Conservation (phyloP, 2,797 vertebrate genomes). For the Acropternis orthonyx region DNA sequence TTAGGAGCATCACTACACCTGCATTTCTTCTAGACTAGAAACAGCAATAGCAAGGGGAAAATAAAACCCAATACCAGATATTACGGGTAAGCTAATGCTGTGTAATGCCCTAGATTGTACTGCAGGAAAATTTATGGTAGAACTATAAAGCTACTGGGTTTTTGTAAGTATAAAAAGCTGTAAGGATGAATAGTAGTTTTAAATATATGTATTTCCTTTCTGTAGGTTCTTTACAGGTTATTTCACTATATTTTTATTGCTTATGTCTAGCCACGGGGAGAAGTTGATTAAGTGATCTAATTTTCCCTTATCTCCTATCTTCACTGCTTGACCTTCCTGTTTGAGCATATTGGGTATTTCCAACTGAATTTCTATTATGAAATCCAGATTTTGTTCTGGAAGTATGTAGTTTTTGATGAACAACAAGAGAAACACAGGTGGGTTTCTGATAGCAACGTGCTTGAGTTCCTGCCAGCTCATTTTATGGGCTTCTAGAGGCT, state of each 20-base stretch:
- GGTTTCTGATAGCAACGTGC: constrained; percentile 15
- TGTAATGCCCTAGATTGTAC: neutral
- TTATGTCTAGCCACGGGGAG: neutral
- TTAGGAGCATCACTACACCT: constrained; percentile 32
- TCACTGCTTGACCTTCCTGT: constrained; percentile 41
- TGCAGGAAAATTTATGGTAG: neutral
- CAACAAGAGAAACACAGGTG: constrained; percentile 22
- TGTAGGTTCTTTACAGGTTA: neutral
- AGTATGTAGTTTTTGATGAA: neutral
- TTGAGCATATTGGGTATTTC: neutral
- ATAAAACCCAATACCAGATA: neutral
- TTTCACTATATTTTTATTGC: constrained; percentile 9
- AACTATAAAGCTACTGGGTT: neutral
- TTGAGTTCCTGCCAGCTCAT: neutral
- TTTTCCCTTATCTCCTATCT: constrained; percentile 41
- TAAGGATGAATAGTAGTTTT: neutral
- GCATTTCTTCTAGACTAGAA: constrained; percentile 22
- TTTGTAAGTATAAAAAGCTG: neutral
- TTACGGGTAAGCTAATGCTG: neutral
- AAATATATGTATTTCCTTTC: neutral
- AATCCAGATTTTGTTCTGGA: constrained; percentile 42
- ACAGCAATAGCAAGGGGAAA: neutral
- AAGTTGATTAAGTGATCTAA: constrained; percentile 28
- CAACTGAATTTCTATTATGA: neutral
- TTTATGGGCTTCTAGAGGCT: neutral